phyloP scores from a whole-genome alignment of 2,113 vertebrate species.

The Marcusenius ussheri region DNA sequence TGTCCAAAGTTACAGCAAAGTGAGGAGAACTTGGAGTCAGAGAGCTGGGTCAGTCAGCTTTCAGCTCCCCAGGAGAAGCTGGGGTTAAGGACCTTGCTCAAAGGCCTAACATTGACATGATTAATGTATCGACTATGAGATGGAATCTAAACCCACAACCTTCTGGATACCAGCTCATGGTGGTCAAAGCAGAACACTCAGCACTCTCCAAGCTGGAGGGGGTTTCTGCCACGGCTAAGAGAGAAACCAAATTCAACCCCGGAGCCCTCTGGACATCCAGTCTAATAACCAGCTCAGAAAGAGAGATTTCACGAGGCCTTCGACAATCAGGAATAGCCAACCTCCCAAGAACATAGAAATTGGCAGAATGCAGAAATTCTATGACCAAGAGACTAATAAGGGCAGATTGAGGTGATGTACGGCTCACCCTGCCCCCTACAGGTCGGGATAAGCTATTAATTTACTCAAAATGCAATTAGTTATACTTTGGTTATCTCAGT shows the following conservation, averaged over 20 bases:
- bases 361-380: not conserved
- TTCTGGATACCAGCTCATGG: not conserved
- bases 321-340: not conserved
- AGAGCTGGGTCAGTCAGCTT: not conserved
- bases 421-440: not conserved
- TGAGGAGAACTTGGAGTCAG: not conserved
- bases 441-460: not conserved
- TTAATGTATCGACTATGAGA: not conserved
- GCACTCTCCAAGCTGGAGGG: not conserved
- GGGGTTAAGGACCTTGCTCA: not conserved
- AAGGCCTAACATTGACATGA: not conserved
- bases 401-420: not conserved
- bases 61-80: not conserved
- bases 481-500: not conserved
- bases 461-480: not conserved
- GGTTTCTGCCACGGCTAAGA: not conserved
- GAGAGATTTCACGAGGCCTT: not conserved
- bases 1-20: not conserved
- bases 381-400: not conserved
- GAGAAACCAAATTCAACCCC: not conserved
- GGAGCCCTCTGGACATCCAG: not conserved
- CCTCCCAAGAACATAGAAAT: not conserved
- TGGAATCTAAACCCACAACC: not conserved
- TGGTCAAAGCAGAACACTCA: not conserved
- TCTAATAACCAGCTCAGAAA: not conserved